A percentile compares a stretch with the other conserved stretches of the same genome.
phyloP scores from a whole-genome alignment of 2,888 invertebrate species.

The Marasmarcha lunaedactyla region DNA sequence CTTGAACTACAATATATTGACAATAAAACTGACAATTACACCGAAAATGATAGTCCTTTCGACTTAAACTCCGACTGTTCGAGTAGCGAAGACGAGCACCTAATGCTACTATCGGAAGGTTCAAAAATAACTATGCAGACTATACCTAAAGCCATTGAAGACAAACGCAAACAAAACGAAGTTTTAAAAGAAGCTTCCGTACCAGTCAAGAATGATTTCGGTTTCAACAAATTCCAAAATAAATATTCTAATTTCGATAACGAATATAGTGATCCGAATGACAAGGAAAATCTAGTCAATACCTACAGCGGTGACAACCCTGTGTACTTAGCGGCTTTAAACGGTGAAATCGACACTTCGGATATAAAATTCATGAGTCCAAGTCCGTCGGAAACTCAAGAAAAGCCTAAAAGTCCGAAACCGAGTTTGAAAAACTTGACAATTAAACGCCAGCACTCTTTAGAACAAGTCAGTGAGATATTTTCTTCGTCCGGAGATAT shows the following conservation, averaged over 20 bases:
- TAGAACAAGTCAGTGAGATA: slow-evolving; percentile 82
- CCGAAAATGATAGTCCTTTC: slow-evolving; percentile 32
- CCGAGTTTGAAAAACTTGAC: slow-evolving; percentile 37
- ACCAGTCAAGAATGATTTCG: slow-evolving; percentile 42
- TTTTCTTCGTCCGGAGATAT: slow-evolving; percentile 77
- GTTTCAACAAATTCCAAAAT: slow-evolving; percentile 46
- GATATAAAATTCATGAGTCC: slow-evolving; percentile 28
- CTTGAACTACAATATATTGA: slow-evolving; percentile 53
- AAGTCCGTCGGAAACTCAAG: slow-evolving; percentile 31
- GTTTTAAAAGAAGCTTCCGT: slow-evolving; percentile 45
- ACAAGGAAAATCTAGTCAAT: slow-evolving; percentile 49
- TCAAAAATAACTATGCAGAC: slow-evolving; percentile 61
- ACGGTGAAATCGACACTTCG: slow-evolving; percentile 40
- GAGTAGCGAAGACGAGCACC: slow-evolving; percentile 59
- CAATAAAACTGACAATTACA: slow-evolving; percentile 35
- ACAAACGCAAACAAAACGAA: slow-evolving; percentile 40
- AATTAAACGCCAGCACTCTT: slow-evolving; percentile 74
- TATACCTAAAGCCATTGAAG: slow-evolving; percentile 29
- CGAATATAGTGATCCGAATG: slow-evolving; percentile 57
- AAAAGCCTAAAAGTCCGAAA: slow-evolving; percentile 31
- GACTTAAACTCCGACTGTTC: slow-evolving; percentile 53
- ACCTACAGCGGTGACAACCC: slow-evolving; percentile 54
- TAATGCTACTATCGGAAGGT: slow-evolving; percentile 57
- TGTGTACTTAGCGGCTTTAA: slow-evolving; percentile 50
- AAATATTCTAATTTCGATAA: slow-evolving; percentile 61